Conservation (phyloP, 2,113 vertebrate species). For the Pachycephala philippinensis region DNA sequence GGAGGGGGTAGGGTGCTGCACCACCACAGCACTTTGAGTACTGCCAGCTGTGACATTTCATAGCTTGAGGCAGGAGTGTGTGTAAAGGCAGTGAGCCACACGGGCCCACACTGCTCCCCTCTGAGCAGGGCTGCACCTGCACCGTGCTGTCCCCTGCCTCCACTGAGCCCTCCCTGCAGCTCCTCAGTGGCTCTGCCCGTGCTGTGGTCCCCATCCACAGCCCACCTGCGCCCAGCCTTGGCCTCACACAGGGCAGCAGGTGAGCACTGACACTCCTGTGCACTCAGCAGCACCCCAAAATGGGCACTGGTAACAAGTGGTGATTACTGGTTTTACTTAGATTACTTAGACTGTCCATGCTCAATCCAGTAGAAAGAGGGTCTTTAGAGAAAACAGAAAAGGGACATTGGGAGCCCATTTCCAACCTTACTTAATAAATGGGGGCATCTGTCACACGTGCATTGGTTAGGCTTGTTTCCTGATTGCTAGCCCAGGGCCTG, state of each 20-base stretch:
- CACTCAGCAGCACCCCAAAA: not conserved
- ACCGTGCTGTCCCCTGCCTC: not conserved
- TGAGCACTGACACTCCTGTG: not conserved
- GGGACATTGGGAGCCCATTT: not conserved
- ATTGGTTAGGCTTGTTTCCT: not conserved
- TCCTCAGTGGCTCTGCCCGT: not conserved
- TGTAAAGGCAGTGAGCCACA: not conserved
- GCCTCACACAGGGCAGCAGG: not conserved
- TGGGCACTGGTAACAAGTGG: too few species aligned
- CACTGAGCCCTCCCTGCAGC: not conserved
- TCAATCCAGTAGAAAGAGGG: not conserved
- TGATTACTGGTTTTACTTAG: not conserved
- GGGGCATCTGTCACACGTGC: not conserved
- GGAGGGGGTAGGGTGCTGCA: not conserved
- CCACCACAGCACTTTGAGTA: not conserved
- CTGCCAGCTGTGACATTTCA: not conserved
- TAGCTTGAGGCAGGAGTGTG: not conserved
- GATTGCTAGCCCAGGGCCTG: not conserved
- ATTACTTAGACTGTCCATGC: not conserved
- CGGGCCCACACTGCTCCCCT: not conserved
- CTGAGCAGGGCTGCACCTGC: not conserved
- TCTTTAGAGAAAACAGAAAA: not conserved
- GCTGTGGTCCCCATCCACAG: not conserved
- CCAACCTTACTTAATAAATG: not conserved
- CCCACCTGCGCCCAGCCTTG: not conserved